These are phyloP conservation scores for Puntigrus tetrazona DNA, from an alignment of 2,113 vertebrate species.

Conservation along the genomic window DNA sequence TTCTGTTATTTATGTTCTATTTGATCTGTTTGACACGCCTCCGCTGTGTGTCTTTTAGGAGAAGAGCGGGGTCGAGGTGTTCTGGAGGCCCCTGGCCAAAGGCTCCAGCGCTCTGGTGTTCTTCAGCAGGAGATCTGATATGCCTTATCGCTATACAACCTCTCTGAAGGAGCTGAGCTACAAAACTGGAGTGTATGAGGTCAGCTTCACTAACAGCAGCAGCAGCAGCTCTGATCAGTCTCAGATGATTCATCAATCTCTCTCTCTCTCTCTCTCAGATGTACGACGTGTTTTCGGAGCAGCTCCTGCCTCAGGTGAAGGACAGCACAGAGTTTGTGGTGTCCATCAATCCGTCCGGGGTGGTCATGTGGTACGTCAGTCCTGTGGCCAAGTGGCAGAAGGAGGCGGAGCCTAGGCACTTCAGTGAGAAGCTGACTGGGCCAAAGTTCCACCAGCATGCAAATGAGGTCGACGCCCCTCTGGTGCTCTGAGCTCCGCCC, in stretches of 20 bases:
- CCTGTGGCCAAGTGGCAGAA: conserved; percentile 58
- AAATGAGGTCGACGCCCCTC: conserved; percentile 2
- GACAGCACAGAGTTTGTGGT: conserved; percentile 79
- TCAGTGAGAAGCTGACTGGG: neutral
- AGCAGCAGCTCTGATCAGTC: neutral
- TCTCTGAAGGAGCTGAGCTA: conserved; percentile 81
- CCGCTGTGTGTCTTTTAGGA: conserved; percentile 70
- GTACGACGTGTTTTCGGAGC: conserved; percentile 75
- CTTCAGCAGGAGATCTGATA: conserved; percentile 87
- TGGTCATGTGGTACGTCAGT: conserved; percentile 91
- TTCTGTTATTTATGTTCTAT: no score
- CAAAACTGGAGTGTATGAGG: conserved; percentile 73
- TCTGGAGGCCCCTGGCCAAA: conserved; percentile 77
- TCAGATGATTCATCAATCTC: neutral
- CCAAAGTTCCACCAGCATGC: neutral
- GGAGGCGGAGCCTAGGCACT: conserved; percentile 28
- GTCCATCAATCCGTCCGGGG: conserved; percentile 86
- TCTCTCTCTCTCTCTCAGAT: conserved; percentile 61
- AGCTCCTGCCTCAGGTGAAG: conserved; percentile 70
- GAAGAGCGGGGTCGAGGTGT: conserved; percentile 82
- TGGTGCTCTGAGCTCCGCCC: neutral
- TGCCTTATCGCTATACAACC: conserved; percentile 82
- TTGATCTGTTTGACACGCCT: no score
- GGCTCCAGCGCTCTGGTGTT: conserved; percentile 81
- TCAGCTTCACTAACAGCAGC: conserved; percentile 56